Conservation (phyloP, 2,797 vertebrate genomes). For the Pseudomugil tenellus region DNA sequence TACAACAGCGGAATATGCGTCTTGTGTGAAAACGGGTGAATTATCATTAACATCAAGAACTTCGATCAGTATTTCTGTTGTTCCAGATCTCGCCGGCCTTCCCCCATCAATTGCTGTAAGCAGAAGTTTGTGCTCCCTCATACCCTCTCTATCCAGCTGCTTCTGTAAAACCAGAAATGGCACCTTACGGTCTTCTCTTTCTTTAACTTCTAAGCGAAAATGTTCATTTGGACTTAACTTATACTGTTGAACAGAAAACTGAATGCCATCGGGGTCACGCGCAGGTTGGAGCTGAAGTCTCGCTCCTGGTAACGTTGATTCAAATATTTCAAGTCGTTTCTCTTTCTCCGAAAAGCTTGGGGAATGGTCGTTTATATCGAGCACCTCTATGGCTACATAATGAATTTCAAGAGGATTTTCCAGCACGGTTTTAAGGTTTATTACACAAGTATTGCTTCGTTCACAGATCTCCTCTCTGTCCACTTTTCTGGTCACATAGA, state of each 20-base stretch:
- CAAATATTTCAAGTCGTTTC: conserved; percentile 57
- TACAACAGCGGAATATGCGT: conserved; percentile 48
- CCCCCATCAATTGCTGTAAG: conserved; percentile 71
- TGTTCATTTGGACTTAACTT: conserved; percentile 64
- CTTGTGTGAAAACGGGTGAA: conserved; percentile 46
- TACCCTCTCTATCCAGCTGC: conserved; percentile 64
- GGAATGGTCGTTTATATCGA: conserved; percentile 81
- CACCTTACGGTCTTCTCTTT: conserved; percentile 69
- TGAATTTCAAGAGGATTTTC: conserved; percentile 82
- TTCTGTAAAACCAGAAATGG: conserved; percentile 68
- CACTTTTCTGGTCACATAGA: conserved; percentile 79
- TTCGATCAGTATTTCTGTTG: conserved; percentile 32
- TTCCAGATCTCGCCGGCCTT: conserved; percentile 55
- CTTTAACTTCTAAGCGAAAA: conserved; percentile 70
- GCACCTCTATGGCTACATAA: conserved; percentile 78
- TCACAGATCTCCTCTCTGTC: conserved; percentile 82
- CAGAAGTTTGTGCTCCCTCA: conserved; percentile 17
- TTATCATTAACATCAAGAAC: conserved; percentile 77
- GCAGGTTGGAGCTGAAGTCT: conserved; percentile 56
- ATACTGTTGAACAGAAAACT: conserved; percentile 57
- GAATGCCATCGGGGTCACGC: conserved; percentile 54
- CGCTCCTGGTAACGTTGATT: conserved; percentile 59
- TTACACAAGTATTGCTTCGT: conserved; percentile 61
- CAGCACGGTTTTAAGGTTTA: conserved; percentile 81
- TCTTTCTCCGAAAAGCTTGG: conserved; percentile 63